Base-by-base conservation (phyloP, 2,113 vertebrate genomes). In the Camelus bactrianus region DNA sequence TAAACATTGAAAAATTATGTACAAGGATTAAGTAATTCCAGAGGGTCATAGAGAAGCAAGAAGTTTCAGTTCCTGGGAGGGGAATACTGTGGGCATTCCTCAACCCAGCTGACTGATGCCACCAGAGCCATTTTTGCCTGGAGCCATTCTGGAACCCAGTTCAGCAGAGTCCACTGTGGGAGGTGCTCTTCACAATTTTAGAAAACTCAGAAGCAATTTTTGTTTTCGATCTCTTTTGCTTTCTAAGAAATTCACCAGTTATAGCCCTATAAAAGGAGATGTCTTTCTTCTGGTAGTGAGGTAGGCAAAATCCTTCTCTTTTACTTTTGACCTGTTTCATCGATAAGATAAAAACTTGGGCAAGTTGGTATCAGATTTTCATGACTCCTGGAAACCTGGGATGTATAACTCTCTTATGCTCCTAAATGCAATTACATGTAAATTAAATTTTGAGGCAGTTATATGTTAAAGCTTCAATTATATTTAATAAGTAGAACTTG, bases 381-480 rank as follows among this genome's bases (percentile, higher is more conserved):
- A 22, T 58, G 35, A 5, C 52, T 75, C 56, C 52, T 65, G 48
- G 65, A 82, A 92, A 64, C 60, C 8, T 38, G 26, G 32, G 26
- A 52, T 93, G 6, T 28, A 13, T 79, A 75, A 96, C 12, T 42
- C 11, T 56, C 46, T 32, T 62, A 6, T 35, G 20, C 85, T 75
- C 22, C 70, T 72, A 88, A 62, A 80, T 72, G 19, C 52, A 84
- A 89, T 38, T 70, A 19, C 15, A 19, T 62, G 35, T 26, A 38
- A 79, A 64, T n/a, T 96, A 14, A 75, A 86, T 75, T 94, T 73
- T 70, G 58, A 83, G 54, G 56, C 10, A 67, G 19, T 64, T 81
- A 26, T 73, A 76, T 79, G 75, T 95, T 79, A 87, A 60, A 92
- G 26, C 32, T 86, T 91, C 35, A 64, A 28, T 90, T 95, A 67